Conservation (phyloP, 2,888 invertebrate genomes). For the Drosophila algonquin region DNA sequence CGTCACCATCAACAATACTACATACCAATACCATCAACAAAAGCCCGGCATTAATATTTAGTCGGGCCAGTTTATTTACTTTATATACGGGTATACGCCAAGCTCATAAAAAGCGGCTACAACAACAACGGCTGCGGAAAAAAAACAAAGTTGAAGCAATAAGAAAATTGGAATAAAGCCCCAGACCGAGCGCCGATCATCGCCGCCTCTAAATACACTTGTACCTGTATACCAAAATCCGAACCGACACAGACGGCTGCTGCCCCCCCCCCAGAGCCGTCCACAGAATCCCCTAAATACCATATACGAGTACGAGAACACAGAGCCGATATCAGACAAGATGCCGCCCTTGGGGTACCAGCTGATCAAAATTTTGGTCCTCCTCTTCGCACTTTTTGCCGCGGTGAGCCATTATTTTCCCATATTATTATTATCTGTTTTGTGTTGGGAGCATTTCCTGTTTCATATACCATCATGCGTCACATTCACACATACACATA, state of each 20-base stretch:
- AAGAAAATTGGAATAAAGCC: slow-evolving; percentile 15
- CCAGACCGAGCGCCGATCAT: slow-evolving; percentile 4
- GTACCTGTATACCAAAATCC: slow-evolving; percentile 13
- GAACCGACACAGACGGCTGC: slow-evolving; percentile 38
- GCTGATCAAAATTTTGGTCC: slow-evolving; percentile 58
- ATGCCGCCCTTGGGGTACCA: slow-evolving; percentile 65
- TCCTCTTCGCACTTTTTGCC: slow-evolving; percentile 62
- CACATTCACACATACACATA: not conserved
- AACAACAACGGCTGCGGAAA: slow-evolving; percentile 1
- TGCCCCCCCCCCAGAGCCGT: slow-evolving; percentile 18
- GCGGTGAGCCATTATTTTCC: slow-evolving; percentile 49
- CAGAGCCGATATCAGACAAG: slow-evolving; percentile 12
- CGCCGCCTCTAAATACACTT: slow-evolving; percentile 10
- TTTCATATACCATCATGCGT: slow-evolving; percentile 8
- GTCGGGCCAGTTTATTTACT: slow-evolving; percentile 72
- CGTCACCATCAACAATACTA: slow-evolving; percentile 19
- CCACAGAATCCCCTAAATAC: slow-evolving; percentile 16
- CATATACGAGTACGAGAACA: not conserved
- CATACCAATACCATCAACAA: slow-evolving; percentile 40
- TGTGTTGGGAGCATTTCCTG: slow-evolving; percentile 2
- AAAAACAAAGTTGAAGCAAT: slow-evolving; percentile 14
- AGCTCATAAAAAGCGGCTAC: slow-evolving; percentile 33
- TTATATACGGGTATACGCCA: slow-evolving; percentile 50
- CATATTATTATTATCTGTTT: slow-evolving; percentile 19
- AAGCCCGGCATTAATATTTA: slow-evolving; percentile 66